Base-by-base conservation (phyloP, 2,888 invertebrate genomes). In the Tinea pellionella region DNA sequence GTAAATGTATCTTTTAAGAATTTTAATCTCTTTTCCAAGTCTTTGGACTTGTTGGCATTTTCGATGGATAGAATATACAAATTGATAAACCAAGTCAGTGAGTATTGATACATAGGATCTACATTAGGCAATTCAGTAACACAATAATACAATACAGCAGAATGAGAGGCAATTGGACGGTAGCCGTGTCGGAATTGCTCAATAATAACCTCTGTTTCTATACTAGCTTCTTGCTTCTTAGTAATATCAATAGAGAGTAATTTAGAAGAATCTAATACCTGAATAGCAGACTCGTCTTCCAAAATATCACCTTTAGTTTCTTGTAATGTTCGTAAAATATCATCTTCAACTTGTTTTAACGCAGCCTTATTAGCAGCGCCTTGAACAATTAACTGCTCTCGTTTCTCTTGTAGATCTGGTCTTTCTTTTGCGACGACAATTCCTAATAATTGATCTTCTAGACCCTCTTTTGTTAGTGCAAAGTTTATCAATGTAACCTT, bases 41-140 rank as follows among this genome's bases (percentile, higher is more conserved):
- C 90, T 76, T 93, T 91, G 15, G 92, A 91, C 73, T 91, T 92
- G 67, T 90, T 91, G 0, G 92, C 91, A 67, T 92, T 91, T 69
- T 94, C 92, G 61, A 96, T 94, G 11, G 95, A 94, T 63, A 89
- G 87, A 6, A 93, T 82, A 70, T 94, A 96, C 37, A 96, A 88
- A 78, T 93, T 93, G 64, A 96, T 94, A 77, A 95, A 96, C 96
- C 96, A 96, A 11, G 89, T 89, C 51, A 96, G 84, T 0, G 95
- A 95, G 77, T 94, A 96, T 76, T 95, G 95, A 77, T 96, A 96
- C 95, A 96, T 95, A 7, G 94, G 94, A 78, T 96, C 94, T 32
- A 96, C 92, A 71, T 93, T 94, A 9, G 94, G 93, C 65, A 96
- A 80, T 80, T 95, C 94, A 0, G 93, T 93, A 24, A 95, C 91